A percentile compares a stretch with the other conserved stretches of the same genome.
phyloP scores from a whole-genome alignment of 2,797 vertebrate species.

The Salmo trutta region DNA sequence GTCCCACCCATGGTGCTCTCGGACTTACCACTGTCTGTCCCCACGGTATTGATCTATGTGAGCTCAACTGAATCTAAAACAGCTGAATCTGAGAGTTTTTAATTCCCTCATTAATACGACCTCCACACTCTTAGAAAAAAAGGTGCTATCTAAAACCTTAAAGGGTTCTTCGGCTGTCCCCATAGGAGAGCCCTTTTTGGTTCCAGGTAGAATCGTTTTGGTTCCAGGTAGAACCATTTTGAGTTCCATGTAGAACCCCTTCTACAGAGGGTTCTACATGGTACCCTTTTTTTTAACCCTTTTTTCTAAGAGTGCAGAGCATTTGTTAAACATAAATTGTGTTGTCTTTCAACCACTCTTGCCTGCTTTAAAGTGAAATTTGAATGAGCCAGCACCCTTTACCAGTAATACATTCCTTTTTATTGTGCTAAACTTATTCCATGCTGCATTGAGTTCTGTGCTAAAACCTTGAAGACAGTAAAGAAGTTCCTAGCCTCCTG shows the following conservation, averaged over 20 bases:
- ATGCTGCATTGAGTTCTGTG: neutral
- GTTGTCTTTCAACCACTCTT: neutral
- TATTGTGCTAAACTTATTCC: neutral
- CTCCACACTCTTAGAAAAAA: neutral
- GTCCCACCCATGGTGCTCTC: neutral
- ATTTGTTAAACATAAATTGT: neutral
- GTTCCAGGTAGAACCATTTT: no score
- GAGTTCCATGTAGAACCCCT: no score
- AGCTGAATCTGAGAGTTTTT: neutral
- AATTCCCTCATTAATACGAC: neutral
- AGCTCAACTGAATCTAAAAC: slow-evolving; percentile 2
- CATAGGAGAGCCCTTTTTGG: no score
- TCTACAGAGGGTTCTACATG: no score
- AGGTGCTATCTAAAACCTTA: no score
- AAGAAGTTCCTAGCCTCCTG: neutral
- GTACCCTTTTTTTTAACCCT: no score
- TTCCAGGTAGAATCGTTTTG: no score
- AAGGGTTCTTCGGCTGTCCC: no score
- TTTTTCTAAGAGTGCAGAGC: neutral
- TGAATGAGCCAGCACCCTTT: neutral
- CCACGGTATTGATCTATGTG: neutral
- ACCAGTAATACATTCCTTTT: neutral
- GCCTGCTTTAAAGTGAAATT: neutral
- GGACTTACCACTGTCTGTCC: neutral
- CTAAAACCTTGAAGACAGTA: neutral